Evolutionary conservation across 2,888 invertebrate species (phyloP).

Genomic region (Clanis bilineata): DNA sequence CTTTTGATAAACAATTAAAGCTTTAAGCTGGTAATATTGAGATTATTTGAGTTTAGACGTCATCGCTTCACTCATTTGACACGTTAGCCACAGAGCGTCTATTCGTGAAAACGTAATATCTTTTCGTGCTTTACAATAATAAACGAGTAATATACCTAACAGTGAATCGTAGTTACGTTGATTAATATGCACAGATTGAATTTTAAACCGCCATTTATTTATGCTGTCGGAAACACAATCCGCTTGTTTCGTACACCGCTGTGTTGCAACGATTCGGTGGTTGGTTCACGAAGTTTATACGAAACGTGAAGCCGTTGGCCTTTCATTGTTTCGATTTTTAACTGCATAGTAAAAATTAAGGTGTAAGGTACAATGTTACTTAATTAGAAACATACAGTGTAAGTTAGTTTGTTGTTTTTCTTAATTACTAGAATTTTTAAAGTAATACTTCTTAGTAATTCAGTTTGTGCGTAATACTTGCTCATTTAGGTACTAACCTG

Average conservation of each 20-base stretch:
- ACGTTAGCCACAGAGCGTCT: background rate
- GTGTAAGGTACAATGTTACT: background rate
- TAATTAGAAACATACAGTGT: background rate
- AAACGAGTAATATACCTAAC: background rate
- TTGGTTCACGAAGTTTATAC: conserved; percentile 13
- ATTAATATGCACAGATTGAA: conserved; percentile 9
- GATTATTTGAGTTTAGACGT: too few species aligned
- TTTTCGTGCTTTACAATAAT: background rate
- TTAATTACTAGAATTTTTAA: too few species aligned
- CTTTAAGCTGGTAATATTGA: too few species aligned
- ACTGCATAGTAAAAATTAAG: background rate
- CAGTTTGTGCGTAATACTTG: too few species aligned
- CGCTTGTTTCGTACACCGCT: background rate
- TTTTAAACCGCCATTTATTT: conserved; percentile 6
- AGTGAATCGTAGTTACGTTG: background rate
- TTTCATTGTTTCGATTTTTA: background rate
- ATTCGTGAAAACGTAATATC: background rate
- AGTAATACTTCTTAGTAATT: background rate
- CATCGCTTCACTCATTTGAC: too few species aligned
- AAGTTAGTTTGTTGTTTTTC: background rate
- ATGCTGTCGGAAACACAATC: conserved; percentile 6
- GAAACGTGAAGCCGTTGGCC: conserved; percentile 6
- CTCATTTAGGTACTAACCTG: too few species aligned
- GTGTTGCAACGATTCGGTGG: conserved; percentile 12
- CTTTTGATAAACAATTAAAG: too few species aligned